phyloP scores from a whole-genome alignment of 2,888 invertebrate genomes.

The Empis stercorea region DNA sequence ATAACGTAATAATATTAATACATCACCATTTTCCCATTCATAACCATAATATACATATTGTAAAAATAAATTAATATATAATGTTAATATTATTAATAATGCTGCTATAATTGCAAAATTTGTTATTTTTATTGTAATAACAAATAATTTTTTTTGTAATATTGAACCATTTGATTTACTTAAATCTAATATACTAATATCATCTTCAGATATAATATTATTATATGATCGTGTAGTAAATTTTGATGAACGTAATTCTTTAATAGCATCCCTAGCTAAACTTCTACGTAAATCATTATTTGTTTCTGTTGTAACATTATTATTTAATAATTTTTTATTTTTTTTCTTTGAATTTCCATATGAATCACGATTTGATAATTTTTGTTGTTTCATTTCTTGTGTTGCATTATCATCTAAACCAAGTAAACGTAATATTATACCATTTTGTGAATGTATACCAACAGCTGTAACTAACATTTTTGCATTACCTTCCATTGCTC shows the following conservation, averaged over 20 bases:
- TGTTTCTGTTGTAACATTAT: no score
- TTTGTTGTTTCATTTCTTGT: slow-evolving; percentile 53
- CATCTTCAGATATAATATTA: no score
- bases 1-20: slow-evolving; percentile 81
- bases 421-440: slow-evolving; percentile 90
- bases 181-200: no score
- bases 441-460: slow-evolving; percentile 80
- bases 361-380: no score
- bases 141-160: slow-evolving; percentile 89
- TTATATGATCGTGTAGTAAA: no score
- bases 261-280: no score
- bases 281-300: no score
- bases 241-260: no score
- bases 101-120: slow-evolving; percentile 95
- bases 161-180: slow-evolving; percentile 62
- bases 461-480: slow-evolving; percentile 94
- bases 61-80: slow-evolving; percentile 65
- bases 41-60: slow-evolving; percentile 67
- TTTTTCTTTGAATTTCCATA: no score
- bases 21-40: slow-evolving; percentile 61
- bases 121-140: slow-evolving; percentile 93
- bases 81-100: slow-evolving; percentile 83
- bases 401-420: slow-evolving; percentile 36
- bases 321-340: no score
- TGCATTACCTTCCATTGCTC: slow-evolving; percentile 97